These are phyloP conservation scores for Leucophenga montana DNA, from an alignment of 2,888 invertebrate species.

Conservation along the genomic window DNA sequence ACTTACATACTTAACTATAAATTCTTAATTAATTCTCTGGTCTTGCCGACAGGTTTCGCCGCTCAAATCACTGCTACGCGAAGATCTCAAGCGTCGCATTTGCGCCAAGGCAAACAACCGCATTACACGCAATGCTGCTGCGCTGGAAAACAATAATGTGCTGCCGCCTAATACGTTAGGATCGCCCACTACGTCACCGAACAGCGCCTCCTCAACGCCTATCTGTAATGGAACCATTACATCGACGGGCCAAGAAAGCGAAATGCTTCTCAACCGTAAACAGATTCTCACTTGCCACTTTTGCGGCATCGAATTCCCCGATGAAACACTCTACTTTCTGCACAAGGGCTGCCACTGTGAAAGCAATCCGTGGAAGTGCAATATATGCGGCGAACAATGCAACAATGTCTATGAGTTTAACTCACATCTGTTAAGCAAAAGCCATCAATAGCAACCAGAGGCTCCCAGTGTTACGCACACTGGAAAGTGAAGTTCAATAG, in stretches of 20 bases:
- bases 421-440: conserved; percentile 94
- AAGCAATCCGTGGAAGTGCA: conserved; percentile 96
- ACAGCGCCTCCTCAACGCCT: conserved; percentile 73
- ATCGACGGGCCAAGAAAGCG: conserved; percentile 79
- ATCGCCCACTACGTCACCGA: conserved; percentile 41
- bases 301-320: conserved; percentile 95
- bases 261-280: conserved; percentile 72
- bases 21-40: not conserved
- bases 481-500: conserved; percentile 15
- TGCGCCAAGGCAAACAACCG: conserved; percentile 80
- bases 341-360: conserved; percentile 99
- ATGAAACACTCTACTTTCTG: conserved; percentile 95
- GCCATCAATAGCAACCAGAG: conserved; percentile 81
- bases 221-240: conserved; percentile 80
- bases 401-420: conserved; percentile 97
- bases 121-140: conserved; percentile 70
- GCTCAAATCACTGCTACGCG: conserved; percentile 86
- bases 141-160: conserved; percentile 70
- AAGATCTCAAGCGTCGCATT: conserved; percentile 87
- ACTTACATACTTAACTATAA: no score
- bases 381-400: conserved; percentile 96
- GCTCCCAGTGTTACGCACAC: conserved; percentile 36
- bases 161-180: conserved; percentile 59
- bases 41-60: conserved; percentile 78
- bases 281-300: conserved; percentile 86